Evolutionary conservation across 2,888 invertebrate species (phyloP), one percentile per base, ranked within the genome.

Genomic region (Macrosiphum euphorbiae): DNA sequence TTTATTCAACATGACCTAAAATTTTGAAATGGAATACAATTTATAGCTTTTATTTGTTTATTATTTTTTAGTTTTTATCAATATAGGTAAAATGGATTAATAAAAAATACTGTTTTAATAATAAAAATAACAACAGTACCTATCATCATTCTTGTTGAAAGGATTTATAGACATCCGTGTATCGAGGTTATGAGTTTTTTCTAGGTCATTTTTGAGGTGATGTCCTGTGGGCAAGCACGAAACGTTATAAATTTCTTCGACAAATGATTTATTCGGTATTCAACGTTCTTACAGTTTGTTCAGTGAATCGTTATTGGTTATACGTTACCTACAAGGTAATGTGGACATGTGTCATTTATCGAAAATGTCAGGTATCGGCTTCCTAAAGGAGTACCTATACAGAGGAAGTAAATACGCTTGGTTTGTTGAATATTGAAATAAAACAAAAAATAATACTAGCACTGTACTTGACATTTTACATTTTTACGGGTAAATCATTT

Each of bases 151-250:
- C 35, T 47, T 3, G 16, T 86, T 13, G 47, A 87, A 61, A 92
- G 26, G 86, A 92, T 92, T 92, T 92, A 86, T 87, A 61, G 86
- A n/a, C 47, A 61, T 61, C 61, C 50, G 52, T 8, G 13, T 50
- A 92, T 50, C 24, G 26, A 86, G 58, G n/a, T 92, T 92, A 61
- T 87, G 47, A 47, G 92, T 92, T 87, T 92, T 91, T 87, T 87
- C 35, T 35, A 16, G 86, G 58, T 87, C 13, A 50, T 92, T 61
- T 86, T 92, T 35, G 28, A 91, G 41, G 55, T 26, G 86, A 61
- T 61, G 35, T 58, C 58, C 58, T n/a, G 91, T 13, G 44, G 91
- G 86, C 35, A n/a, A 85, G 47, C 91, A 1, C 3, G 35, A 44
- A 10, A 91, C 13, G 61, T 35, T 87, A 92, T 92, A 35, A 35